Evolutionary conservation across 2,113 vertebrate species (phyloP).

Genomic region (Hippocampus barbouri): DNA sequence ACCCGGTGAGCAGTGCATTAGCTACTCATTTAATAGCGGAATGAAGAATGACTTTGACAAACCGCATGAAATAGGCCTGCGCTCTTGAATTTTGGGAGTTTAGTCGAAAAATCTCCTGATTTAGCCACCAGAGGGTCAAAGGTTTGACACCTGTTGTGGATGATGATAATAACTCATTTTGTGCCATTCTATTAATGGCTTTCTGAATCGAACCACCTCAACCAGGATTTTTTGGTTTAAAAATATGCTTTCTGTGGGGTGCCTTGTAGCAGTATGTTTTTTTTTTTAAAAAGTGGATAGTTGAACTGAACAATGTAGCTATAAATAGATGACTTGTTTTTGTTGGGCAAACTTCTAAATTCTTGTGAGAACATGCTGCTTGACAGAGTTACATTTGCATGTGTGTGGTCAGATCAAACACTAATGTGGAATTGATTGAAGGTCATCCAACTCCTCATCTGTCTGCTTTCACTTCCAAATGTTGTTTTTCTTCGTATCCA

Average conservation of each 20-base stretch:
- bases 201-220: too few species aligned
- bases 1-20: neutral
- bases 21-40: neutral
- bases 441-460: neutral
- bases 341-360: neutral
- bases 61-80: neutral
- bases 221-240: too few species aligned
- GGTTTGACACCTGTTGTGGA: too few species aligned
- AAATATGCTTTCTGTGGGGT: neutral
- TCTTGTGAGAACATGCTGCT: neutral
- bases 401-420: constrained; percentile 2
- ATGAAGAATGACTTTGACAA: constrained; percentile 3
- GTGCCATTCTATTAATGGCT: too few species aligned
- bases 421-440: neutral
- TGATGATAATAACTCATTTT: too few species aligned
- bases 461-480: constrained; percentile 28
- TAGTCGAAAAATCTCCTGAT: neutral
- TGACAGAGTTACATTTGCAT: constrained; percentile 1
- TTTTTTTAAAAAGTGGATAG: too few species aligned
- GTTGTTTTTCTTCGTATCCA: constrained; percentile 6
- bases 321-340: constrained; percentile 2
- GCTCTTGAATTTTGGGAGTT: neutral
- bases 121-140: neutral
- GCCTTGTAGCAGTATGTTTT: neutral
- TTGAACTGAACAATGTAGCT: neutral